Evolutionary conservation across 2,888 invertebrate genomes (phyloP).

Genomic region (Drosophila recens): DNA sequence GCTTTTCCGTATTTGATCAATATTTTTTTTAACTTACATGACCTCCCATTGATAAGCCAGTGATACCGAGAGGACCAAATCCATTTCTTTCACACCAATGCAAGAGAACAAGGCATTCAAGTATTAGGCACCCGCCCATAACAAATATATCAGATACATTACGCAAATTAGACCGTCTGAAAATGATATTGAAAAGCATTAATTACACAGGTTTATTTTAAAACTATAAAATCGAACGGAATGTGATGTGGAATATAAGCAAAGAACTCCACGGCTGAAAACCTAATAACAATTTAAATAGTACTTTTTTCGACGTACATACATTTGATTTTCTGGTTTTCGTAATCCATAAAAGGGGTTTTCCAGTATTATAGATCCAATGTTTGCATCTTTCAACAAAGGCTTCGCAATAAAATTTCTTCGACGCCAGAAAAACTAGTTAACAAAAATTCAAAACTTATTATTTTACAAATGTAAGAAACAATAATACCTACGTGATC

Average conservation of each 20-base stretch:
- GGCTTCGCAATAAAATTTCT: constrained; percentile 96
- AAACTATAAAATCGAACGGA: background rate
- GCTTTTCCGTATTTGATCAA: background rate
- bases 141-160: constrained; percentile 99
- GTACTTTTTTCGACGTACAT: constrained; percentile 86
- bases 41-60: constrained; percentile 99
- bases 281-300: background rate
- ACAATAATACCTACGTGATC: constrained; percentile 89
- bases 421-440: constrained; percentile 95
- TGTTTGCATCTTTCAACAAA: constrained; percentile 93
- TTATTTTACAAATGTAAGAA: background rate
- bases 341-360: constrained; percentile 97
- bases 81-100: constrained; percentile 97
- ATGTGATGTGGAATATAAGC: too few species aligned
- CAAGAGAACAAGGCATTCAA: constrained; percentile 96
- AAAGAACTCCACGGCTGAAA: too few species aligned
- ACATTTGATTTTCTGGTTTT: constrained; percentile 95
- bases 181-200: constrained; percentile 7
- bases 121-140: constrained; percentile 98
- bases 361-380: constrained; percentile 97
- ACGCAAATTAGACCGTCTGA: constrained; percentile 94
- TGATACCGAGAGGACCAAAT: constrained; percentile 96
- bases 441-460: constrained; percentile 24
- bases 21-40: constrained; percentile 89
- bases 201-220: background rate